phyloP scores from a whole-genome alignment of 2,113 vertebrate genomes.

The Rostratula benghalensis region DNA sequence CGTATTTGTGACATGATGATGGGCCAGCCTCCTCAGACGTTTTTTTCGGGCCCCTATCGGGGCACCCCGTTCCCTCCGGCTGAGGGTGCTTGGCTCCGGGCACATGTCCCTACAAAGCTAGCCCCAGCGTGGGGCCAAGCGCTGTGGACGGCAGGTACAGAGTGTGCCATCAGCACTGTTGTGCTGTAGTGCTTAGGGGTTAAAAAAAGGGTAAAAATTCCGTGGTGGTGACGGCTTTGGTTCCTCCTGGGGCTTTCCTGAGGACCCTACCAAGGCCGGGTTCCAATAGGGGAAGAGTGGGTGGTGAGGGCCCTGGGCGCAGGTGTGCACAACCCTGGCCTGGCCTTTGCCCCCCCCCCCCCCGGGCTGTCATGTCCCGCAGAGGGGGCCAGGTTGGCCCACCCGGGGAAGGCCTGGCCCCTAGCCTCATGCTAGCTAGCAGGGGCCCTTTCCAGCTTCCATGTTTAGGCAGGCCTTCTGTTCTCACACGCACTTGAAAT shows the following conservation, averaged over 20 bases:
- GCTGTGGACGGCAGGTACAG: not conserved
- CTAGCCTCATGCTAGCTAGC: accelerated
- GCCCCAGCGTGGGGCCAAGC: too few species aligned
- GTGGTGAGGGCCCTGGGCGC: accelerated
- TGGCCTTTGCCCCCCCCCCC: too few species aligned
- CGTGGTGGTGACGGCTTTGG: accelerated
- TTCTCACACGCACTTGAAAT: accelerated
- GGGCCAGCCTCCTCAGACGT: not conserved
- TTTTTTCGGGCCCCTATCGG: too few species aligned
- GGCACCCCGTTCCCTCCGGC: accelerated
- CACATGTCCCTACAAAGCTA: not conserved
- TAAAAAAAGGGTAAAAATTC: not conserved
- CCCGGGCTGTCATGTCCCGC: accelerated
- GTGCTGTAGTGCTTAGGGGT: not conserved
- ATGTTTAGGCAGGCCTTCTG: accelerated
- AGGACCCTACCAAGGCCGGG: not conserved
- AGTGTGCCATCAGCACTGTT: not conserved
- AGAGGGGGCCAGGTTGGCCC: not conserved
- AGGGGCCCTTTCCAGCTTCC: accelerated
- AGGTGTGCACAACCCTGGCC: not conserved
- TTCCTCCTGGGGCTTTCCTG: accelerated
- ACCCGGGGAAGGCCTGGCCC: not conserved
- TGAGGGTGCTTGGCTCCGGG: too few species aligned
- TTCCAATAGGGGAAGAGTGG: not conserved
- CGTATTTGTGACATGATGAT: not conserved